Conservation (phyloP, 2,113 vertebrate genomes). For the Aspidoscelis tigris region DNA sequence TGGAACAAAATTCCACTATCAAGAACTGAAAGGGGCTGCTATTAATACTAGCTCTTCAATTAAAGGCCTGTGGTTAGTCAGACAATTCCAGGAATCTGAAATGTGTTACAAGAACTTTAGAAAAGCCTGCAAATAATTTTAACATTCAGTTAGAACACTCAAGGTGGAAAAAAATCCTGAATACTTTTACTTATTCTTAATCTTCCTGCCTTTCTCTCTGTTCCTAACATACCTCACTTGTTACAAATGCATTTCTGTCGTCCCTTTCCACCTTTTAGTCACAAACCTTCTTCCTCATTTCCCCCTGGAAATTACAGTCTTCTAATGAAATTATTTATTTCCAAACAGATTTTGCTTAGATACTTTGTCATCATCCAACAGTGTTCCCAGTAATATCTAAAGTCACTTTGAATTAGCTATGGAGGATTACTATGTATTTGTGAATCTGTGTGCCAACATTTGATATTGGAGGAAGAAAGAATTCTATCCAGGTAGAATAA, state of each 20-base stretch:
- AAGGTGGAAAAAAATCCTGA: background rate
- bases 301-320: conserved; percentile 6
- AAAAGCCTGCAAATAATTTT: background rate
- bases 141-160: background rate
- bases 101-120: background rate
- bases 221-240: background rate
- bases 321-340: background rate
- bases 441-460: conserved; percentile 7
- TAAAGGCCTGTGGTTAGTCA: background rate
- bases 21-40: too few relatives aligned
- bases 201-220: background rate
- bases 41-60: too few relatives aligned
- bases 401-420: background rate
- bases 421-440: background rate
- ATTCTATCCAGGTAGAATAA: conserved; percentile 8
- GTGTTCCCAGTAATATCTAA: background rate
- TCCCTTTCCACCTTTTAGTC: background rate
- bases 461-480: conserved; percentile 6
- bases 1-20: too few relatives aligned
- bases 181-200: background rate
- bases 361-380: background rate
- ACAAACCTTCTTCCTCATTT: background rate
- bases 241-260: background rate
- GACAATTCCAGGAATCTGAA: background rate
- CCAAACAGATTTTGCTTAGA: background rate